Evolutionary conservation across 2,113 vertebrate genomes (phyloP), one percentile per base, ranked within the genome.

Genomic region (Ceyx margarethae): DNA sequence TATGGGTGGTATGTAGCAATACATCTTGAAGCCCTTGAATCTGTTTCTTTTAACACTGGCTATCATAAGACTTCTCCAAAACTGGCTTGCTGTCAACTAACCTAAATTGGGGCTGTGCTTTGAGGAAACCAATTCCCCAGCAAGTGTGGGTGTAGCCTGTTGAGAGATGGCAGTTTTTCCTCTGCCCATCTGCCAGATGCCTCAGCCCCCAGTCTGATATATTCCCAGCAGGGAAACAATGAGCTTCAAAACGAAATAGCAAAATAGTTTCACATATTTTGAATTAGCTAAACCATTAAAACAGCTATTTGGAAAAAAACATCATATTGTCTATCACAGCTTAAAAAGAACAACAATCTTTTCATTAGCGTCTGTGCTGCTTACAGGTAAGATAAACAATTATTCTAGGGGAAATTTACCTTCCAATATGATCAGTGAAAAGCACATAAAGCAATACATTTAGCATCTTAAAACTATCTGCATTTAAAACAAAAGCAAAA

Each of bases 141-240:
- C 45, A 87, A 87, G 53, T 12, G 94, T 93, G 87, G 87, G 92
- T 77, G 85, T 65, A 93, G 85, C 74, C 79, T 95, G 40, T 46
- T 83, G 89, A 90, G 81, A 74, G 45, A 77, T 83, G 80, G 85
- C 58, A 80, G 68, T 33, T 83, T 90, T 90, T 93, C 69, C 65
- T 88, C 87, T 87, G 91, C 89, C 85, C 91, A 93, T 94, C 91
- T 90, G 66, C 81, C 92, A 94, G 86, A 77, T 94, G 53, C 74
- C 65, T 94, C 87, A 69, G 84, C 84, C 72, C 90, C 72, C 85
- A 80, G 86, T 82, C 85, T 94, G 72, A 80, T 91, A 13, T 53
- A 78, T 82, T 87, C 83, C 80, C 89, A 95, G 66, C 78, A 87
- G 93, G 68, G 72, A 95, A 95, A 85, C 85, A 93, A 87, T 1